Evolutionary conservation across 1,140 invertebrate species (phyloP).

Genomic region (Hycleus cichorii): DNA sequence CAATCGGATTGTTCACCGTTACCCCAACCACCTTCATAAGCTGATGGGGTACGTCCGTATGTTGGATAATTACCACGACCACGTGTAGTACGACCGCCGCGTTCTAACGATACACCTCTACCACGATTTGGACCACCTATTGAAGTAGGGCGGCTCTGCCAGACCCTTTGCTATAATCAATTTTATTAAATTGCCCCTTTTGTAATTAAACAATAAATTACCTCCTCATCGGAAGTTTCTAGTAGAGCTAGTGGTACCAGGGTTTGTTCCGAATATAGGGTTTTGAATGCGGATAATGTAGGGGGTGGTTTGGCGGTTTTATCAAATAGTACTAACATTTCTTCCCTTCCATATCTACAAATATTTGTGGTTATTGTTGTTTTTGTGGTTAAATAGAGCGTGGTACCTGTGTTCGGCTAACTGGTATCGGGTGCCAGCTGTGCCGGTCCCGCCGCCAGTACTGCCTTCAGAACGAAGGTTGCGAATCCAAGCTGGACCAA

Average conservation of each 20-base stretch:
- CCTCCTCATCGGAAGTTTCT: slow-evolving; percentile 72
- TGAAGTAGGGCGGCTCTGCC: slow-evolving; percentile 24
- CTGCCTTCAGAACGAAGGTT: slow-evolving; percentile 51
- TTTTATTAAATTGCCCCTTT: neutral
- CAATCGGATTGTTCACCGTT: slow-evolving; percentile 58
- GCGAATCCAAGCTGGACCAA: slow-evolving; percentile 66
- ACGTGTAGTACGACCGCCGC: slow-evolving; percentile 28
- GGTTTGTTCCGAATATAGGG: slow-evolving; percentile 65
- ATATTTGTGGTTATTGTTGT: neutral
- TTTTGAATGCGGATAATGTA: slow-evolving; percentile 54
- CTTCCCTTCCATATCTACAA: slow-evolving; percentile 72
- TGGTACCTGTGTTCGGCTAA: slow-evolving; percentile 59
- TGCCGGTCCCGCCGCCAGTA: slow-evolving; percentile 34
- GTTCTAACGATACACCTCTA: slow-evolving; percentile 37
- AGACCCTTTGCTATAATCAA: slow-evolving; percentile 18
- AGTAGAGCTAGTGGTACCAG: slow-evolving; percentile 70
- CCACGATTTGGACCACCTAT: slow-evolving; percentile 44
- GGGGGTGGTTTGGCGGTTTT: slow-evolving; percentile 59
- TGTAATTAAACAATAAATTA: slow-evolving; percentile 8
- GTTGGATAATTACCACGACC: slow-evolving; percentile 48
- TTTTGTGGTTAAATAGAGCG: too few relatives aligned
- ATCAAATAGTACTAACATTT: slow-evolving; percentile 79
- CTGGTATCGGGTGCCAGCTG: slow-evolving; percentile 45
- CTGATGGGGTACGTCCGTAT: slow-evolving; percentile 49
- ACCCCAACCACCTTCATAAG: slow-evolving; percentile 41